Conservation (phyloP, 2,797 vertebrate genomes). For the Gadopsis marmoratus region DNA sequence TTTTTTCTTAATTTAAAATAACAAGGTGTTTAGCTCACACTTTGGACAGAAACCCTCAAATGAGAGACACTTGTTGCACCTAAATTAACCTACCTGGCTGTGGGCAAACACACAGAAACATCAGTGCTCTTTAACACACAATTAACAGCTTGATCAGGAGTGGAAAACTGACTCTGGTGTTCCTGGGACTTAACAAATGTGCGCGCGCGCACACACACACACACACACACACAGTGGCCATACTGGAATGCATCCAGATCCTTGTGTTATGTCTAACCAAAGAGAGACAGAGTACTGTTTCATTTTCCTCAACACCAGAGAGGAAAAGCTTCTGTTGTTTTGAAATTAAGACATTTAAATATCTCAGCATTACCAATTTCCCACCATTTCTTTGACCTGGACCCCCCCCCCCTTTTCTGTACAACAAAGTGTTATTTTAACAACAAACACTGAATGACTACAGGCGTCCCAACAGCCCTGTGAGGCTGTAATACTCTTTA, state of each 20-base stretch:
- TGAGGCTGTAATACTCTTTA: no score
- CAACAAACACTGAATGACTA: no score
- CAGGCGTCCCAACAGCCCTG: no score
- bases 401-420: not conserved
- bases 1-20: not conserved
- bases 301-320: no score
- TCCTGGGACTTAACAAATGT: slow-evolving; percentile 33
- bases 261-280: slow-evolving; percentile 71
- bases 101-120: slow-evolving; percentile 6
- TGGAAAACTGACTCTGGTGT: slow-evolving; percentile 45
- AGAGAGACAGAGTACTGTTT: slow-evolving; percentile 51
- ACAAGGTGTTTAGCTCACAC: not conserved
- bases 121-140: slow-evolving; percentile 40
- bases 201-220: slow-evolving; percentile 13
- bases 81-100: not conserved
- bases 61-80: not conserved
- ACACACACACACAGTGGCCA: slow-evolving; percentile 6
- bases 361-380: not conserved
- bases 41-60: not conserved
- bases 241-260: slow-evolving; percentile 55
- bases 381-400: slow-evolving; percentile 18
- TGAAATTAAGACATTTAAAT: no score
- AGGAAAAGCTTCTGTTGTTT: no score
- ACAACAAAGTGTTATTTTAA: no score
- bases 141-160: slow-evolving; percentile 55